phyloP scores from a whole-genome alignment of 2,888 invertebrate genomes.

The Drosophila borborema region DNA sequence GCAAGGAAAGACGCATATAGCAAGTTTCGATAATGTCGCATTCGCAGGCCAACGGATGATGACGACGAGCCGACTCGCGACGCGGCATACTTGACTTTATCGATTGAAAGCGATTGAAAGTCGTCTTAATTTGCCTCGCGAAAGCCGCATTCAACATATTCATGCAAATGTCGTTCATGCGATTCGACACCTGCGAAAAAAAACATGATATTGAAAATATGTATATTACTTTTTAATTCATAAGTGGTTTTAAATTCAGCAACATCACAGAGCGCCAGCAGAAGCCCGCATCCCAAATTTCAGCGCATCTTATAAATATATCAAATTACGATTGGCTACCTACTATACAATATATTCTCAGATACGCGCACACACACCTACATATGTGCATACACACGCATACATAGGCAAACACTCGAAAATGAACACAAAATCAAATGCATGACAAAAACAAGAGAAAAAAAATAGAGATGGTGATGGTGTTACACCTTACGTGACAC shows the following conservation, averaged over 20 bases:
- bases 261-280: conserved; percentile 10
- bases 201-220: neutral
- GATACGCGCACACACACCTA: conserved; percentile 22
- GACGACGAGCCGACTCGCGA: conserved; percentile 93
- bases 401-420: conserved; percentile 15
- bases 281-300: conserved; percentile 39
- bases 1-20: conserved; percentile 94
- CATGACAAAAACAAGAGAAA: conserved; percentile 50
- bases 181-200: conserved; percentile 90
- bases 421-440: conserved; percentile 51
- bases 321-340: conserved; percentile 72
- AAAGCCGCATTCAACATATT: conserved; percentile 93
- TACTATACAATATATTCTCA: conserved; percentile 36
- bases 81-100: conserved; percentile 97
- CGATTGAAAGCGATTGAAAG: conserved; percentile 93
- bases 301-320: conserved; percentile 58
- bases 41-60: conserved; percentile 95
- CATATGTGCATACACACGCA: conserved; percentile 22
- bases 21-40: conserved; percentile 97
- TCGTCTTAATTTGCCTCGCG: conserved; percentile 93
- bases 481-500: conserved; percentile 13
- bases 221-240: conserved; percentile 4
- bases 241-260: conserved; percentile 7
- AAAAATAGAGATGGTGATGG: conserved; percentile 11
- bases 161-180: conserved; percentile 92